Percentiles rank a stretch among this genome's conserved stretches.
Conservation (phyloP, 2,888 invertebrate genomes). For the Thyatira batis region DNA sequence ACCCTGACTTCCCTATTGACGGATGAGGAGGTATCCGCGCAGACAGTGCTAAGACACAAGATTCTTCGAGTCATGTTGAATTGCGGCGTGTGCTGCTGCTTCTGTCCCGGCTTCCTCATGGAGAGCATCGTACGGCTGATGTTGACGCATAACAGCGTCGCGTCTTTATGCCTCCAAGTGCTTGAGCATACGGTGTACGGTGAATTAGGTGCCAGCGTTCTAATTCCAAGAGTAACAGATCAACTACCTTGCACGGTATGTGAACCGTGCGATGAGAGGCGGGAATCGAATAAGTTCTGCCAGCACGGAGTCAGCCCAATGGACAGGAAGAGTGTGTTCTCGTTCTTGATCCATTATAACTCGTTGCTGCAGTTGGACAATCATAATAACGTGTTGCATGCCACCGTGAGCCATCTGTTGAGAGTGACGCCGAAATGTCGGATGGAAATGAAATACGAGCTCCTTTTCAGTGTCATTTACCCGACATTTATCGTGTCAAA, state of each 20-base stretch:
- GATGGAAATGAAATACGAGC: constrained; percentile 78
- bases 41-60: constrained; percentile 63
- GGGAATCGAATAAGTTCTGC: constrained; percentile 52
- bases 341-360: constrained; percentile 82
- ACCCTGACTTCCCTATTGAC: constrained; percentile 74
- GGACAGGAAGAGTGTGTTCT: constrained; percentile 74
- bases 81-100: constrained; percentile 85
- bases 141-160: constrained; percentile 59
- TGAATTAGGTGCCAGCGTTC: constrained; percentile 79
- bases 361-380: constrained; percentile 81
- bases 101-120: constrained; percentile 78
- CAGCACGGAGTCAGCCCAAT: constrained; percentile 53
- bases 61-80: constrained; percentile 80
- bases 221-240: constrained; percentile 59
- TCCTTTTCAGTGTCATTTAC: constrained; percentile 83
- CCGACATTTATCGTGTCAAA: constrained; percentile 83
- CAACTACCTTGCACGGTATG: constrained; percentile 72
- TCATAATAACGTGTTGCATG: constrained; percentile 76
- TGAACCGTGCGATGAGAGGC: constrained; percentile 55
- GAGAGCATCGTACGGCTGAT: constrained; percentile 76
- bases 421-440: constrained; percentile 81
- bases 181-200: constrained; percentile 83
- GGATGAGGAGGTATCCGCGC: constrained; percentile 66
- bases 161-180: constrained; percentile 73
- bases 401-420: constrained; percentile 81